A percentile compares a stretch with the other conserved stretches of the same genome.
phyloP scores from a whole-genome alignment of 2,797 vertebrate species.

The Morelia viridis region DNA sequence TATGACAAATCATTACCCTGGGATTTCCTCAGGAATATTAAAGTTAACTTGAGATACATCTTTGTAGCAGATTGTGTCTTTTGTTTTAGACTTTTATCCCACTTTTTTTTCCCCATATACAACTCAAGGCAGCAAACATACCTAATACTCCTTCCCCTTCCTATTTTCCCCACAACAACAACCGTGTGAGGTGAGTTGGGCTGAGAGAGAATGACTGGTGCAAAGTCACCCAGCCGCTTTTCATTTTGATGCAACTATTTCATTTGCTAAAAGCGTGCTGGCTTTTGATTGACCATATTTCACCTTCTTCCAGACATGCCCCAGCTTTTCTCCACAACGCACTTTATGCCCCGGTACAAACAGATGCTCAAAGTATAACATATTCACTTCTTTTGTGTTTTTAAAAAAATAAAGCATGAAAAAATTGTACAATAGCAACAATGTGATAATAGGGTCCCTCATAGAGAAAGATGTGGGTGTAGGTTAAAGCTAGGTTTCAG shows the following conservation, averaged over 20 bases:
- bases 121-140: too few relatives aligned
- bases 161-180: too few relatives aligned
- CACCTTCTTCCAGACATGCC: background rate
- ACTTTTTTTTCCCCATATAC: too few relatives aligned
- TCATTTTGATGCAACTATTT: conserved; percentile 3
- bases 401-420: background rate
- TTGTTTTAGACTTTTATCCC: too few relatives aligned
- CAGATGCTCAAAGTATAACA: background rate
- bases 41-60: conserved; percentile 16
- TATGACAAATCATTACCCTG: conserved; percentile 8
- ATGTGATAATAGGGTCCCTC: background rate
- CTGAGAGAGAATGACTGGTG: too few relatives aligned
- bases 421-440: background rate
- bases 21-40: conserved; percentile 13
- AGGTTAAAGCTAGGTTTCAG: background rate
- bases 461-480: background rate
- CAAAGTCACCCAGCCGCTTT: too few relatives aligned
- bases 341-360: background rate
- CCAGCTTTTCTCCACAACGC: background rate
- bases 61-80: background rate
- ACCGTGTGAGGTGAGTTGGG: too few relatives aligned
- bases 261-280: background rate
- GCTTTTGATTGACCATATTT: background rate
- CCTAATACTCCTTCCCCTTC: too few relatives aligned
- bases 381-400: background rate